Evolutionary conservation across 2,797 vertebrate species (phyloP).

Genomic region (Cuculus canorus): DNA sequence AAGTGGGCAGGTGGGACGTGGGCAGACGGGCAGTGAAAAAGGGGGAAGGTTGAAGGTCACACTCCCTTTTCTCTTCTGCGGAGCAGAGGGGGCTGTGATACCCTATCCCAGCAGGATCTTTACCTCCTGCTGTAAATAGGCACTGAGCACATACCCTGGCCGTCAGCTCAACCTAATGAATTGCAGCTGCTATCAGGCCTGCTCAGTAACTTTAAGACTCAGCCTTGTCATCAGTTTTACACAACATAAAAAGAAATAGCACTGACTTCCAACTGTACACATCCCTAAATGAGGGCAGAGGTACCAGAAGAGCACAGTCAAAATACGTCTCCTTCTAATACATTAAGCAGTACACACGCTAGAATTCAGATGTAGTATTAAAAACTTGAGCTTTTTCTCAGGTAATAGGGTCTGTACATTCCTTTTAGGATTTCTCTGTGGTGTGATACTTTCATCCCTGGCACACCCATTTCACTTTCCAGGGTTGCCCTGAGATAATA

Average conservation of each 20-base stretch:
- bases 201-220: slow-evolving; percentile 38
- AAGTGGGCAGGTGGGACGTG: neutral
- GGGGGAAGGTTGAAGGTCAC: slow-evolving; percentile 53
- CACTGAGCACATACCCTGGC: slow-evolving; percentile 37
- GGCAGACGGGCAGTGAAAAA: neutral
- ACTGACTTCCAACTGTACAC: neutral
- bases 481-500: slow-evolving; percentile 12
- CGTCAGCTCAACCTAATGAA: neutral
- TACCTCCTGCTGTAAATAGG: slow-evolving; percentile 62
- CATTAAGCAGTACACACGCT: neutral
- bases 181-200: slow-evolving; percentile 45
- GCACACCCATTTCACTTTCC: neutral
- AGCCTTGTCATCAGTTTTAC: slow-evolving; percentile 59
- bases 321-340: neutral
- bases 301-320: neutral
- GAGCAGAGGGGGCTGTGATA: neutral
- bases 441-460: neutral
- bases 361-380: neutral
- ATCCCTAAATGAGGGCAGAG: neutral
- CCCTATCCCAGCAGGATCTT: slow-evolving; percentile 44
- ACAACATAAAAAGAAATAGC: slow-evolving; percentile 33
- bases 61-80: slow-evolving; percentile 5
- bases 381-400: neutral
- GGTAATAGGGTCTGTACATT: neutral
- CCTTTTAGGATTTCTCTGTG: neutral